Evolutionary conservation across 2,113 vertebrate species (phyloP).

Genomic region (Hiodon alosoides): DNA sequence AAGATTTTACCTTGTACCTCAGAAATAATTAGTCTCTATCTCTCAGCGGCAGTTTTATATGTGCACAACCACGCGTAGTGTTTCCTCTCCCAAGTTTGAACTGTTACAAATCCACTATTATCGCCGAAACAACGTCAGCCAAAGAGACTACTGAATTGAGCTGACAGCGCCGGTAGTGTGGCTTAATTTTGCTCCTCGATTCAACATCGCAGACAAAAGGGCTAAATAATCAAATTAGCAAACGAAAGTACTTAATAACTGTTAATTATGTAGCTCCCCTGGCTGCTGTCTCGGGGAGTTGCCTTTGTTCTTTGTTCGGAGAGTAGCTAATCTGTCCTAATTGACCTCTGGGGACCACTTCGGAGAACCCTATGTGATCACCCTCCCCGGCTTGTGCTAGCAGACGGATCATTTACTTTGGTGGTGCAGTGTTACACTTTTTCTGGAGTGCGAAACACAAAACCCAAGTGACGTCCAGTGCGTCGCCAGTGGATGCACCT

Average conservation of each 20-base stretch:
- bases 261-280: constrained; percentile 68
- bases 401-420: constrained; percentile 73
- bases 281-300: constrained; percentile 61
- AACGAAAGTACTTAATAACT: constrained; percentile 72
- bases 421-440: constrained; percentile 59
- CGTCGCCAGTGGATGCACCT: constrained; percentile 50
- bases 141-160: constrained; percentile 31
- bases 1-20: too few species aligned
- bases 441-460: constrained; percentile 60
- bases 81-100: too few species aligned
- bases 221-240: constrained; percentile 73
- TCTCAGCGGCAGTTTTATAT: too few species aligned
- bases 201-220: constrained; percentile 65
- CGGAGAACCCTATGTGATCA: constrained; percentile 66
- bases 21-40: too few species aligned
- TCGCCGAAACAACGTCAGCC: too few species aligned
- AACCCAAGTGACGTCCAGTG: constrained; percentile 67
- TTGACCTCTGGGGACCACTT: constrained; percentile 73
- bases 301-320: constrained; percentile 55
- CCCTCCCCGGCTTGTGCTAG: constrained; percentile 65
- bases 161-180: constrained; percentile 46
- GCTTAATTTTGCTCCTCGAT: constrained; percentile 55
- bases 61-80: too few species aligned
- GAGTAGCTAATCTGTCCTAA: constrained; percentile 69
- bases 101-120: too few species aligned